A percentile compares a stretch with the other conserved stretches of the same genome.
These are phyloP conservation scores for Sphenopsis melanotis DNA, from an alignment of 2,797 vertebrate species.

Conservation along the genomic window DNA sequence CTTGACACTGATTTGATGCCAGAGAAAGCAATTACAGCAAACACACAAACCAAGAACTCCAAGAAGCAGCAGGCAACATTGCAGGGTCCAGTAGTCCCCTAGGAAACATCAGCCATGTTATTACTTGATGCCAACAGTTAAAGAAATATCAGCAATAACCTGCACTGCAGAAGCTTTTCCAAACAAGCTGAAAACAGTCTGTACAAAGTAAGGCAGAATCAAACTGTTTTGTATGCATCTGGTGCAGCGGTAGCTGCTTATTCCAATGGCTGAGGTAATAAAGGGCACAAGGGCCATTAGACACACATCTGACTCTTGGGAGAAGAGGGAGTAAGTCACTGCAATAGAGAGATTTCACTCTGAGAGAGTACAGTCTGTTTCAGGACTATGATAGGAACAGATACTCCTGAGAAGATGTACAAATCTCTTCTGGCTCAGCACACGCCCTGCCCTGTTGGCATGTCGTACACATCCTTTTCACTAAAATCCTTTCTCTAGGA, in stretches of 20 bases:
- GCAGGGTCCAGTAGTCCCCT: conserved; percentile 4
- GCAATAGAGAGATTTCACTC: background rate
- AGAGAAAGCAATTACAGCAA: conserved; percentile 38
- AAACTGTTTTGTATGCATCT: background rate
- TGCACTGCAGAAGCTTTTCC: background rate
- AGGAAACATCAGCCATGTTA: conserved; percentile 27
- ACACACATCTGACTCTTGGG: background rate
- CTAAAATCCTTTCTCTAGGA: too few relatives aligned
- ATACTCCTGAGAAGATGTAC: background rate
- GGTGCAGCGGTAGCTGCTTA: background rate
- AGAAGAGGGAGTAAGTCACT: background rate
- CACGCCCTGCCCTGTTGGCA: background rate
- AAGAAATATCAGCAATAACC: conserved; percentile 14
- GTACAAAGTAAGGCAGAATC: background rate
- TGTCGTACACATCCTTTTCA: too few relatives aligned
- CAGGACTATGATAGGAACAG: background rate
- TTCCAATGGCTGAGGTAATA: background rate
- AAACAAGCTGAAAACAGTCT: background rate
- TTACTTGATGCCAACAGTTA: background rate
- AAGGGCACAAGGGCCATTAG: background rate
- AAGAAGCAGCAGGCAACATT: background rate
- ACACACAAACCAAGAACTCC: background rate
- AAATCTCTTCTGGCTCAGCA: background rate
- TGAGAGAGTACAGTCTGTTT: background rate
- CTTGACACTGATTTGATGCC: conserved; percentile 7